Base-by-base conservation (phyloP, 2,888 invertebrate genomes). In the Conus canariensis region DNA sequence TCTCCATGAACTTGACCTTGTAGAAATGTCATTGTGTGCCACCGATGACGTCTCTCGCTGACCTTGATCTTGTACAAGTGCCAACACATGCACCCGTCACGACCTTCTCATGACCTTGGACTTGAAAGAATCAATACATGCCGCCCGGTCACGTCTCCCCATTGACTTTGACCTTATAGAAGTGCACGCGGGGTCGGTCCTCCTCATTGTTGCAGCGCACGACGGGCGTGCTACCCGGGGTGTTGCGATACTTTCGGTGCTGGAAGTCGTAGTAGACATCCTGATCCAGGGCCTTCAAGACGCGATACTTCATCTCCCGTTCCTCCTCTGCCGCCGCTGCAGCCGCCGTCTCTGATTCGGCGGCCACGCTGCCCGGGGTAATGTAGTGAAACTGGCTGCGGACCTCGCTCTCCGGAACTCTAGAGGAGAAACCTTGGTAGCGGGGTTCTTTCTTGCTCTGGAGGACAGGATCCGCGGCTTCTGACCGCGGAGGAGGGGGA, bases 231-330 rank as follows among this genome's bases (percentile, higher is more conserved):
- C 56, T 60, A 14, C 60, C 85, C 1, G 86, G 87, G 1, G 64
- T 82, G 19, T 87, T 90, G 58, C 91, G 82, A 89, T 91, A 92
- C 60, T 92, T 92, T 77, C 82, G 88, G 67, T 92, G 92, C 86
- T 92, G 91, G 82, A 90, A 92, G 67, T 92, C 92, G 88, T 90
- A 86, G 67, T 92, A 92, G 45, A 92, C 92, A 58, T 92, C 92
- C 67, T 92, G 90, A 45, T 92, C 92, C 83, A 92, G 58, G 14
- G 92, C 92, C 70, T 90, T 92, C 58, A 92, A 87, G 2, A 92
- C 90, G 45, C 90, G 88, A 82, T 90, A 91, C 86, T 90, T 90
- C 80, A 88, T 87, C 85, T 90, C 67, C n/a, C 86, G 60, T 25
- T 59, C 59, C 12, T 64, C 58, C n/a, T 56, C 56, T 25, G 25